A percentile compares a stretch with the other conserved stretches of the same genome.
Evolutionary conservation across 1,140 invertebrate genomes (phyloP).

Genomic region (Neodiprion pinetum): DNA sequence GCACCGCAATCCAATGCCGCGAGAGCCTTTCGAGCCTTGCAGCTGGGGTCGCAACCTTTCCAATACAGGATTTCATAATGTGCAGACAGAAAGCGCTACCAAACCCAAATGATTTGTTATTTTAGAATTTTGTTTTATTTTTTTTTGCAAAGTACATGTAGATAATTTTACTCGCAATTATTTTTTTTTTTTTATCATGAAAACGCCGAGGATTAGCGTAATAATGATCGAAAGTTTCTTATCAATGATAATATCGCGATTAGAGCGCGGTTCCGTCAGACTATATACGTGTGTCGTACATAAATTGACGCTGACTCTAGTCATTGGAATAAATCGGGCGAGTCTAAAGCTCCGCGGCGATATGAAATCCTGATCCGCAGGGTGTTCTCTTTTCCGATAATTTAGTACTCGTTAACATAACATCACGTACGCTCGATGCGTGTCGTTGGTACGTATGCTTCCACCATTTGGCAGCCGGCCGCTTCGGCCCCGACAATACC

Average conservation of each 20-base stretch:
- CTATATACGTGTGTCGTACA: not conserved
- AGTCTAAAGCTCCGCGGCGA: slow-evolving; percentile 38
- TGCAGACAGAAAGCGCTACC: too few relatives aligned
- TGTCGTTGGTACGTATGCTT: not conserved
- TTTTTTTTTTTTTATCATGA: too few relatives aligned
- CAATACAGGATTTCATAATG: not conserved
- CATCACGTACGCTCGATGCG: not conserved
- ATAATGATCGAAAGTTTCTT: too few relatives aligned
- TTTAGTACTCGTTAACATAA: slow-evolving; percentile 54
- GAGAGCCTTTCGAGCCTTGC: not conserved
- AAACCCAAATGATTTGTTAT: too few relatives aligned
- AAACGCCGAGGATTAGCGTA: too few relatives aligned
- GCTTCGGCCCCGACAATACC: not conserved
- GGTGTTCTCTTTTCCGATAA: slow-evolving; percentile 53
- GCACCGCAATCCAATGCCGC: not conserved
- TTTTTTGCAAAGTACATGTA: too few relatives aligned
- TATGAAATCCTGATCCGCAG: slow-evolving; percentile 47
- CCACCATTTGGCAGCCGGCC: not conserved
- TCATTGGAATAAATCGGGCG: slow-evolving; percentile 23
- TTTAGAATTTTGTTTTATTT: too few relatives aligned
- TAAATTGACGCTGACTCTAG: not conserved
- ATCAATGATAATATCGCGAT: too few relatives aligned
- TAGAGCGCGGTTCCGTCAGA: too few relatives aligned
- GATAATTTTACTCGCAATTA: too few relatives aligned
- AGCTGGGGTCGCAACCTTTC: not conserved